These are phyloP conservation scores for Festucalex cinctus DNA, from an alignment of 2,113 vertebrate genomes.

Conservation along the genomic window DNA sequence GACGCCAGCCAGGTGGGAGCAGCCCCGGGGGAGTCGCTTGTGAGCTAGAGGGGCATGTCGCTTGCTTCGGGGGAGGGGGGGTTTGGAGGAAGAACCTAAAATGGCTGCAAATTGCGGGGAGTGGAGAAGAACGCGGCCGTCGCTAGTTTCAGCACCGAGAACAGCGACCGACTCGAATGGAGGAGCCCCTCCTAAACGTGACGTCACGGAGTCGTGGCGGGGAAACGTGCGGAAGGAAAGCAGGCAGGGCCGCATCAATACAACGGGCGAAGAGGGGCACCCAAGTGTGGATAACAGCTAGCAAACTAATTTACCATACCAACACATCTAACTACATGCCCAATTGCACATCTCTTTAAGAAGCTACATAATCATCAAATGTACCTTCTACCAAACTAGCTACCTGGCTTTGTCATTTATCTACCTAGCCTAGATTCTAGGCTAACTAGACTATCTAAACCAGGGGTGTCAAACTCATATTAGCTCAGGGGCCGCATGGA, in stretches of 20 bases:
- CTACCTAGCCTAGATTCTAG: no score
- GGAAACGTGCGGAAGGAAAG: constrained; percentile 26
- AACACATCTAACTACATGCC: no score
- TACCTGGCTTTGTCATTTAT: no score
- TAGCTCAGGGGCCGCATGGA: no score
- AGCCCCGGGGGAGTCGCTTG: constrained; percentile 1
- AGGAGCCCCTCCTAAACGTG: constrained; percentile 71
- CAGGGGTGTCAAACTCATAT: no score
- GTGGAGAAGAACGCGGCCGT: constrained; percentile 41
- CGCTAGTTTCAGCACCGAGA: constrained; percentile 71
- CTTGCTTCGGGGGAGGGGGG: not conserved
- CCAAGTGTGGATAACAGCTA: not conserved
- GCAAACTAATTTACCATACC: no score
- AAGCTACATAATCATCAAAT: no score
- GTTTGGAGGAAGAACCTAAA: not conserved
- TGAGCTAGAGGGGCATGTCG: constrained; percentile 25
- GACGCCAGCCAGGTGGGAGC: constrained; percentile 14
- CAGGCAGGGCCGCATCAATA: constrained; percentile 12
- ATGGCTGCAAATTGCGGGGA: not conserved
- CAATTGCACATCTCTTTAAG: no score
- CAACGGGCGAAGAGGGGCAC: not conserved
- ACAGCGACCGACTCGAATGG: constrained; percentile 59
- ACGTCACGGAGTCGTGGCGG: constrained; percentile 68
- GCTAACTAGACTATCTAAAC: no score
- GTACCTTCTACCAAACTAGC: no score